Evolutionary conservation across 2,888 invertebrate species (phyloP).

Genomic region (Cephus sareptanus): DNA sequence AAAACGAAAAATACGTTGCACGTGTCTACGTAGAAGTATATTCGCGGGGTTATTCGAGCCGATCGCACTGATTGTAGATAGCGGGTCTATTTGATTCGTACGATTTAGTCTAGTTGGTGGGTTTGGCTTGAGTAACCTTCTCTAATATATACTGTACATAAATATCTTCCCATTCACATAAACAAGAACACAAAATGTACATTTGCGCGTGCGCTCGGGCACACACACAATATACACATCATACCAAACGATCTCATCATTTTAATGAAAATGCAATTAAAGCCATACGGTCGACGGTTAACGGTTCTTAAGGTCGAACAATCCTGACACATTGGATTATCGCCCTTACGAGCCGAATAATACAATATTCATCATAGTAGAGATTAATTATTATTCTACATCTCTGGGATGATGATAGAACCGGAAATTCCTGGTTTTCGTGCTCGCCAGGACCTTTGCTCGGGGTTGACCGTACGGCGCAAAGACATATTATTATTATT

Average conservation of each 20-base stretch:
- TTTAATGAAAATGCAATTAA: constrained; percentile 55
- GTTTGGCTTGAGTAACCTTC: not conserved
- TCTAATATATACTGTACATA: not conserved
- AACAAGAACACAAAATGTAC: not conserved
- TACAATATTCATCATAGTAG: not conserved
- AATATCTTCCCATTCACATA: not conserved
- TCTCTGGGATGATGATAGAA: not conserved
- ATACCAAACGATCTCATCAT: constrained; percentile 64
- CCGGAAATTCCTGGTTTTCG: not conserved
- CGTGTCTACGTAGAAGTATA: not conserved
- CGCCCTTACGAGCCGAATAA: not conserved
- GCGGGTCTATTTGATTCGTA: not conserved
- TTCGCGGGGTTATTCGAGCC: not conserved
- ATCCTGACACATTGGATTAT: not conserved
- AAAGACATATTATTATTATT: constrained; percentile 46
- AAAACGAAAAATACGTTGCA: not conserved
- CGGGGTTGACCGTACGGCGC: constrained; percentile 48
- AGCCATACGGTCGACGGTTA: constrained; percentile 39
- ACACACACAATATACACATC: constrained; percentile 42
- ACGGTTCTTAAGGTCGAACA: constrained; percentile 26
- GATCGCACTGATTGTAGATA: not conserved
- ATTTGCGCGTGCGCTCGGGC: constrained; percentile 47
- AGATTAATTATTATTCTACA: not conserved
- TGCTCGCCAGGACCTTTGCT: constrained; percentile 35
- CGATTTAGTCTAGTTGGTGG: not conserved